Conservation (phyloP, 1,140 invertebrate species). For the Muscidifurax raptorellus region DNA sequence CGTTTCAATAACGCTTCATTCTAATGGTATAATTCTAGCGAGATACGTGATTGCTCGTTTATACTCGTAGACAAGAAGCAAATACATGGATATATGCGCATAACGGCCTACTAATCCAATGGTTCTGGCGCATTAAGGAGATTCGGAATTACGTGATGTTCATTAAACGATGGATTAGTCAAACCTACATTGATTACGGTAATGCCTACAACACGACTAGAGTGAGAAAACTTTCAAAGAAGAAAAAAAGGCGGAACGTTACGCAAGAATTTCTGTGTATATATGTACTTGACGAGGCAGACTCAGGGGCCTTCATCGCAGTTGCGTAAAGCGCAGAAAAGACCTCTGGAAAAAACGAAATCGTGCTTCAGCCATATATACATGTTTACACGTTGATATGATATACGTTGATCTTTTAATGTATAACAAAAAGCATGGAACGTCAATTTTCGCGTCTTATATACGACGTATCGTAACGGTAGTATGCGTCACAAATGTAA, state of each 20-base stretch:
- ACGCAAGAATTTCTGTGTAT: slow-evolving; percentile 30
- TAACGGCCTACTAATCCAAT: slow-evolving; percentile 17
- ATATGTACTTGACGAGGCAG: slow-evolving; percentile 17
- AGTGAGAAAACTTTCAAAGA: not conserved
- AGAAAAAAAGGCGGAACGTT: slow-evolving; percentile 20
- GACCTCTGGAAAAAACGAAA: slow-evolving; percentile 48
- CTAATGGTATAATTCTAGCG: slow-evolving; percentile 38
- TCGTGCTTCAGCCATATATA: slow-evolving; percentile 39
- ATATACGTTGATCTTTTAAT: slow-evolving; percentile 22
- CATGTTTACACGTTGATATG: not conserved
- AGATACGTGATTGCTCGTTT: slow-evolving; percentile 12
- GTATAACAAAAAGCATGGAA: not conserved
- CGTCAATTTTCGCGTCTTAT: not conserved
- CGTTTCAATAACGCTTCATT: slow-evolving; percentile 21
- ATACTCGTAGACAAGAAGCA: slow-evolving; percentile 1
- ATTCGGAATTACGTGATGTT: slow-evolving; percentile 23
- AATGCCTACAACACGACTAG: slow-evolving; percentile 18
- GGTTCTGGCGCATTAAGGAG: slow-evolving; percentile 14
- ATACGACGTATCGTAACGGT: not conserved
- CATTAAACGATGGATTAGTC: slow-evolving; percentile 25
- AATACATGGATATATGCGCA: slow-evolving; percentile 2
- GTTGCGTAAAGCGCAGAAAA: slow-evolving; percentile 43
- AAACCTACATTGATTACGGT: slow-evolving; percentile 30
- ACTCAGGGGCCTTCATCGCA: slow-evolving; percentile 33
- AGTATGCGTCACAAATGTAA: not conserved